Evolutionary conservation across 2,797 vertebrate species (phyloP), one percentile per base, ranked within the genome.

Genomic region (Melanotaenia maccullochi): DNA sequence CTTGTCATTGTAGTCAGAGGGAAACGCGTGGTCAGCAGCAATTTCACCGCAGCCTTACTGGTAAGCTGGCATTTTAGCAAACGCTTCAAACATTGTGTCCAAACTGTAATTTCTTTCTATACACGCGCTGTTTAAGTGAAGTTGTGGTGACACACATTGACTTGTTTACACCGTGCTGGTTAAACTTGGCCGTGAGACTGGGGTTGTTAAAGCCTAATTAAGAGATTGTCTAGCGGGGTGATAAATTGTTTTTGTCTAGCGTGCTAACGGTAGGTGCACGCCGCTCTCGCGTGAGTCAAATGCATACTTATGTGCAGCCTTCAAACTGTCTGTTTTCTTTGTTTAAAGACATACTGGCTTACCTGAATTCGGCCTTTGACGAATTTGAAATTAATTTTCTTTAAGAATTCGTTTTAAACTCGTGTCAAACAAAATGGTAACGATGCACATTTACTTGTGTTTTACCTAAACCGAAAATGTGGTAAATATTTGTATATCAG

Each of bases 201-300:
- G 0, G 32, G 58, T 2, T 24, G 49, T 18, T 64, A 0, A 4
- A 57, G 58, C 72, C 78, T 76, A n/a, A 49, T 51, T 49, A 28
- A 44, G n/a, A 35, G 35, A 20, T 25, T 24, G 28, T 9, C 30
- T 28, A 25, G 49, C 22, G 3, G 35, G 8, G 40, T 4, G 75
- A 70, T 78, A 66, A 67, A 78, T 68, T 68, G 68, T 84, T 85
- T 87, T 89, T 87, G 84, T 90, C 65, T 88, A 80, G 49, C 61
- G 69, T 80, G 87, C 80, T 89, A 74, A 32, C 51, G 0, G 1
- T 16, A 14, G 65, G 76, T 68, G 79, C 78, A 83, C 82, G 89
- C 92, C 92, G 91, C 93, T 93, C 93, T 91, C 79, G 81, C 85
- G 79, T 40, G 44, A 75, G 68, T 78, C 59, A 75, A 79, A 51